These are phyloP conservation scores for Pachliopta kotzebuea DNA, from an alignment of 2,888 invertebrate species.

Conservation along the genomic window DNA sequence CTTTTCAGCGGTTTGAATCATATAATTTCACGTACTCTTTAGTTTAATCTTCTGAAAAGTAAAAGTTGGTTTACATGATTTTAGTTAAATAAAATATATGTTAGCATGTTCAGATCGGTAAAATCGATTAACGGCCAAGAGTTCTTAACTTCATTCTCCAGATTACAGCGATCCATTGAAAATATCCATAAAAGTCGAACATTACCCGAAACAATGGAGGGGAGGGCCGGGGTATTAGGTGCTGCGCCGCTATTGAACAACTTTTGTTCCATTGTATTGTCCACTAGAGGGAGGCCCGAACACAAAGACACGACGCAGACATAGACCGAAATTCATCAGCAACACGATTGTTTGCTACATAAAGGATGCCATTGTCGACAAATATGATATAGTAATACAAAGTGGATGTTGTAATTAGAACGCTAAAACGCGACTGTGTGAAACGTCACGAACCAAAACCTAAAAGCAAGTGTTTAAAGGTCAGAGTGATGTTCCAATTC, in stretches of 20 bases:
- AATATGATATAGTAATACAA: slow-evolving; percentile 78
- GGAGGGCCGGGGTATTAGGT: slow-evolving; percentile 78
- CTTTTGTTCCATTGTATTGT: slow-evolving; percentile 80
- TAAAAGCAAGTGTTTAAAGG: slow-evolving; percentile 17
- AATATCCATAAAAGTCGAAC: slow-evolving; percentile 81
- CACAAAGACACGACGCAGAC: slow-evolving; percentile 76
- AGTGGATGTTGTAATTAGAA: slow-evolving; percentile 75
- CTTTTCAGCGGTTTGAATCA: too few relatives aligned
- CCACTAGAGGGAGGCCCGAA: slow-evolving; percentile 71
- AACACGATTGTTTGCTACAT: slow-evolving; percentile 79
- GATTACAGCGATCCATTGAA: slow-evolving; percentile 79
- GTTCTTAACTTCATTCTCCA: slow-evolving; percentile 70
- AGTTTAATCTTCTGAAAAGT: too few relatives aligned
- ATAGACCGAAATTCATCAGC: slow-evolving; percentile 81
- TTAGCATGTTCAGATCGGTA: not conserved
- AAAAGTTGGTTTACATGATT: too few relatives aligned
- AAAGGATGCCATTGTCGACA: slow-evolving; percentile 78
- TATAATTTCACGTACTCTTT: too few relatives aligned
- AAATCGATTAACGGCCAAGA: slow-evolving; percentile 51
- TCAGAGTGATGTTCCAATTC: slow-evolving; percentile 12
- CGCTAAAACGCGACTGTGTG: slow-evolving; percentile 49
- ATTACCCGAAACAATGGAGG: slow-evolving; percentile 78
- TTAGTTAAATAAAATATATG: not conserved
- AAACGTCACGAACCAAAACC: slow-evolving; percentile 27
- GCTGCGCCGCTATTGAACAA: slow-evolving; percentile 78